Percentiles rank a stretch among this genome's conserved stretches.
phyloP scores from a whole-genome alignment of 2,113 vertebrate genomes.

The Eclectus roratus region DNA sequence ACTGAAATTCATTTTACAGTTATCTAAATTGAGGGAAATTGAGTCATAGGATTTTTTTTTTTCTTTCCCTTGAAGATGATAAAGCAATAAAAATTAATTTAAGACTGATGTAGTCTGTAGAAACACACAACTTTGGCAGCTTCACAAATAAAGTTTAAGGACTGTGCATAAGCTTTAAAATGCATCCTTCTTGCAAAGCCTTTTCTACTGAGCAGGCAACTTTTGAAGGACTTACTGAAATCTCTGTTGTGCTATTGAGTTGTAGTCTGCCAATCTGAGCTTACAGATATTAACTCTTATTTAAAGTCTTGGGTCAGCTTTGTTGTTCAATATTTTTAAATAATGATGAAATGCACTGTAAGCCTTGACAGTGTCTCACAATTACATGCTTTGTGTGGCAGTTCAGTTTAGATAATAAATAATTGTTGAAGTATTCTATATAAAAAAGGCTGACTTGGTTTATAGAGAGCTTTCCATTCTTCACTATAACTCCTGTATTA shows the following conservation, averaged over 20 bases:
- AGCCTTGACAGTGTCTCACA: neutral
- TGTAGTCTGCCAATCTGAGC: neutral
- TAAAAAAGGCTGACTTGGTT: neutral
- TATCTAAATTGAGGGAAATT: neutral
- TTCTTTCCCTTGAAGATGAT: neutral
- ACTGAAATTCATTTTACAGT: neutral
- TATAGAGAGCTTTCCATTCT: neutral
- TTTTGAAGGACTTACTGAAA: neutral
- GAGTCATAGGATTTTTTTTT: neutral
- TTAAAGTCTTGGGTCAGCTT: neutral
- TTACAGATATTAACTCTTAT: neutral
- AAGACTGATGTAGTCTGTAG: neutral
- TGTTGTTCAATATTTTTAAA: neutral
- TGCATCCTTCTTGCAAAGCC: neutral
- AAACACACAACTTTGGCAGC: neutral
- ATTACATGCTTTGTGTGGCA: neutral
- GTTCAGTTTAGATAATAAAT: neutral
- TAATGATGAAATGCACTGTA: neutral
- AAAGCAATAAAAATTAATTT: neutral
- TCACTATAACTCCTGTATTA: fast-evolving
- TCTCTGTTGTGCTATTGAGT: neutral
- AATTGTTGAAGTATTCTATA: neutral
- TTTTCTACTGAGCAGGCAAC: neutral
- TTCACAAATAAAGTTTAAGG: neutral
- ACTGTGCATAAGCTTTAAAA: neutral